A percentile compares a stretch with the other conserved stretches of the same genome.
Conservation (phyloP, 2,113 vertebrate species). For the Lipophrys pholis region DNA sequence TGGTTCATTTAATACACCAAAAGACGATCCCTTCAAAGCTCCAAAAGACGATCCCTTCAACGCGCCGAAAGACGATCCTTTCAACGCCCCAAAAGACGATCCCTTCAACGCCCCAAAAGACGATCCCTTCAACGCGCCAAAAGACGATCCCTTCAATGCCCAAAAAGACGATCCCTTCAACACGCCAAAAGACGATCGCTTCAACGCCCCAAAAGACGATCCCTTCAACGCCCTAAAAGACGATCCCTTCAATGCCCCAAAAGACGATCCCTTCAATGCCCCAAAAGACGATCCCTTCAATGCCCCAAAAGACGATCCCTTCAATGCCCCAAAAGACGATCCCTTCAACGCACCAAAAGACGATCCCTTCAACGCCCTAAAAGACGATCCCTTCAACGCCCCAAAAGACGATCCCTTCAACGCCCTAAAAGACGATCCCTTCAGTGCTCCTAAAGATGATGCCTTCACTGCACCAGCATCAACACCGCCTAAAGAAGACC, state of each 20-base stretch:
- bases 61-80: constrained; percentile 29
- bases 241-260: constrained; percentile 42
- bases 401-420: not conserved
- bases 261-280: constrained; percentile 38
- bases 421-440: not conserved
- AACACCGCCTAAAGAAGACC: constrained; percentile 15
- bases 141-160: constrained; percentile 29
- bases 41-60: constrained; percentile 41
- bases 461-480: constrained; percentile 28
- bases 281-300: constrained; percentile 33
- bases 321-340: constrained; percentile 36
- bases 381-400: constrained; percentile 7
- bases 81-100: constrained; percentile 24
- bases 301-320: constrained; percentile 16
- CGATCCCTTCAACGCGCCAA: constrained; percentile 22
- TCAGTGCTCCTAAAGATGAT: constrained; percentile 28
- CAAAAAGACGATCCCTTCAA: constrained; percentile 11
- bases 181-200: constrained; percentile 18
- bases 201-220: constrained; percentile 17
- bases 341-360: constrained; percentile 39
- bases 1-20: constrained; percentile 40
- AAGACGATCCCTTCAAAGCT: constrained; percentile 29
- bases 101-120: constrained; percentile 20
- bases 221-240: constrained; percentile 31
- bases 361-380: constrained; percentile 27